phyloP scores from a whole-genome alignment of 1,140 invertebrate genomes.

The Heliconius nattereri region DNA sequence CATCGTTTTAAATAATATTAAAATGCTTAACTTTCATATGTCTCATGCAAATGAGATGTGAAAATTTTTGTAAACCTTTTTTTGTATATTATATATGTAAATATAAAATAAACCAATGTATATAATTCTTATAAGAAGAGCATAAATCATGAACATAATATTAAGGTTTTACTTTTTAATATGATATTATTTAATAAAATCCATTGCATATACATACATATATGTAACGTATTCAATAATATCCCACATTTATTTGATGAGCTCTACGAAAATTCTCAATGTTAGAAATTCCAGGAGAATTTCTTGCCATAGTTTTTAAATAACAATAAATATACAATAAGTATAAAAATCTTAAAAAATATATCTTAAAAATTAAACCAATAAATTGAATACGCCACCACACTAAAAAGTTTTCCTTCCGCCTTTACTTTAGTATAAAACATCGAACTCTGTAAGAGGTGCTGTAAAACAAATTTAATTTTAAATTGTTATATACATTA shows the following conservation, averaged over 20 bases:
- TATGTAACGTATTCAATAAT: conserved; percentile 8
- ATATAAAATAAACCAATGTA: neutral
- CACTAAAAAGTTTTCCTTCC: neutral
- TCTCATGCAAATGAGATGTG: neutral
- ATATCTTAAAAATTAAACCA: neutral
- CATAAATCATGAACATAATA: too few species aligned
- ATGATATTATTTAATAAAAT: neutral
- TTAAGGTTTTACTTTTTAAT: neutral
- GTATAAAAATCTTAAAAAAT: conserved; percentile 17
- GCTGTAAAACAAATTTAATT: conserved; percentile 49
- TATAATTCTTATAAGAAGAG: neutral
- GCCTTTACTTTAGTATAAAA: conserved; percentile 50
- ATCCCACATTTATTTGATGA: neutral
- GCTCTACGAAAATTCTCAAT: neutral
- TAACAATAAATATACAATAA: neutral
- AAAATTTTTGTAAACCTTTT: neutral
- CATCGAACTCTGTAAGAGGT: conserved; percentile 54
- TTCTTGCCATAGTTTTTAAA: neutral
- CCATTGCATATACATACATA: neutral
- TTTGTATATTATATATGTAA: too few species aligned
- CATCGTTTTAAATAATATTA: too few species aligned
- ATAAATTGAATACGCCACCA: neutral
- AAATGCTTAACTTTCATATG: neutral
- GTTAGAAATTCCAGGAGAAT: conserved; percentile 1
- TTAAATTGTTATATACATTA: neutral